Evolutionary conservation across 2,888 invertebrate genomes (phyloP).

Genomic region (Macrosoma leucophasiata): DNA sequence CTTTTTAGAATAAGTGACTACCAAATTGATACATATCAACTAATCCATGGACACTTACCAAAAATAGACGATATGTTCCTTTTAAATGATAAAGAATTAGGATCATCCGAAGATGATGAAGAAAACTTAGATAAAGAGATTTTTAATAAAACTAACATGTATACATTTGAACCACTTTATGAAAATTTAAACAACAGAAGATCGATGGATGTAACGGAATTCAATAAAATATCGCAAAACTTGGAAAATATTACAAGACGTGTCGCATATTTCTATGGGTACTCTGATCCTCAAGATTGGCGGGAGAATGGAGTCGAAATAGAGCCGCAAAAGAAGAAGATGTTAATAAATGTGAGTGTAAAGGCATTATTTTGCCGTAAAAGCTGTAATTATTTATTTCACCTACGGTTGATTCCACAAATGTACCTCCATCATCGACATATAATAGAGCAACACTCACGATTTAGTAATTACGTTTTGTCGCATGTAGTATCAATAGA

Average conservation of each 20-base stretch:
- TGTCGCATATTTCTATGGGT: constrained; percentile 5
- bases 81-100: constrained; percentile 9
- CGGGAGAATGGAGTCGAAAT: not conserved
- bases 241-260: constrained; percentile 17
- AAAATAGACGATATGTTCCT: constrained; percentile 24
- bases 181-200: not conserved
- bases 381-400: no score
- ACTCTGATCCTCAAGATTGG: constrained; percentile 17
- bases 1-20: constrained; percentile 24
- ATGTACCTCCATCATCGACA: no score
- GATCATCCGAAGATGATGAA: constrained; percentile 8
- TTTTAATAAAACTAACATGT: no score
- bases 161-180: no score
- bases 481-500: no score
- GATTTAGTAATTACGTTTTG: no score
- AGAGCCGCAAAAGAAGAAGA: constrained; percentile 12
- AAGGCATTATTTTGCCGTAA: no score
- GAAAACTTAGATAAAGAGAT: no score
- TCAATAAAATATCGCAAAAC: constrained; percentile 20
- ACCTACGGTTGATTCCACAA: no score
- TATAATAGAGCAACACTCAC: no score
- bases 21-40: constrained; percentile 13
- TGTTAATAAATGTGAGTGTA: constrained; percentile 8
- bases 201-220: constrained; percentile 20
- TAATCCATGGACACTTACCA: constrained; percentile 23